A percentile compares a stretch with the other conserved stretches of the same genome.
Conservation (phyloP, 2,113 vertebrate genomes). For the Psittacara wagleri region DNA sequence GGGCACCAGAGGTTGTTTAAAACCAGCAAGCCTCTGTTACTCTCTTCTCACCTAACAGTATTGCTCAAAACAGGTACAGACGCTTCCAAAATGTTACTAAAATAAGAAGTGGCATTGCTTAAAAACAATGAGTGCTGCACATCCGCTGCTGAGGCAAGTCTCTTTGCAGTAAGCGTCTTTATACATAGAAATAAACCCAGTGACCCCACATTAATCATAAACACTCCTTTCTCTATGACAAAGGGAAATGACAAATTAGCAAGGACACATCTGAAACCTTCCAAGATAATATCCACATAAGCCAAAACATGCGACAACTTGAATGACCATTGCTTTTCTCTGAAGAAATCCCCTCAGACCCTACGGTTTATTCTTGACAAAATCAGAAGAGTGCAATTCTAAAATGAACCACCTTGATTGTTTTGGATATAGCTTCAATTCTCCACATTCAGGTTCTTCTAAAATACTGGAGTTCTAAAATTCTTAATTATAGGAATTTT, state of each 20-base stretch:
- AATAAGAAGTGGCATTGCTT: conserved; percentile 29
- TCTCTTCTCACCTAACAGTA: not conserved
- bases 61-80: not conserved
- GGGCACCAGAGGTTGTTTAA: not conserved
- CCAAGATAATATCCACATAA: not conserved
- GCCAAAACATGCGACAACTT: not conserved
- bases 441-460: not conserved
- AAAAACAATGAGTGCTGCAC: conserved; percentile 17
- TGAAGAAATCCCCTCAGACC: not conserved
- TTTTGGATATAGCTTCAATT: not conserved
- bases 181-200: conserved; percentile 25
- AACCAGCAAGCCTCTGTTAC: not conserved
- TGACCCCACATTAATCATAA: not conserved
- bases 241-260: conserved; percentile 21
- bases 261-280: not conserved
- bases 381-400: not conserved
- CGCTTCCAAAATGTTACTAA: not conserved
- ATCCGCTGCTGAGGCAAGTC: not conserved
- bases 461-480: not conserved
- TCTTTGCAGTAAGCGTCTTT: not conserved
- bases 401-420: accelerated
- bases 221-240: not conserved
- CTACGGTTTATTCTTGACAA: not conserved
- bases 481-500: not conserved
- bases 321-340: not conserved